Evolutionary conservation across 2,888 invertebrate genomes (phyloP).

Genomic region (Cylloceria caligata): DNA sequence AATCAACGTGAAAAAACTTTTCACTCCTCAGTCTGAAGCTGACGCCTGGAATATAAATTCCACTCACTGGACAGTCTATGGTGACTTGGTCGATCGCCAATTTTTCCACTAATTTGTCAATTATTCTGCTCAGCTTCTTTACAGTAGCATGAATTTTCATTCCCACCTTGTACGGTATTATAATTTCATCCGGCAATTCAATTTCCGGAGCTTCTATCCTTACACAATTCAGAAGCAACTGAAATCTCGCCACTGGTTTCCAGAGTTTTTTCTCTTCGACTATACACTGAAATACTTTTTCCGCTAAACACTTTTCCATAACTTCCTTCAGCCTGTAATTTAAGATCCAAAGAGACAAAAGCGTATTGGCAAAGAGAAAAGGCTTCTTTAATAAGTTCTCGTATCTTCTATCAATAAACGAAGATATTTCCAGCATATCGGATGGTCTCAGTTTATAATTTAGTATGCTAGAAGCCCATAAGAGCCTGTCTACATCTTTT

Average conservation of each 20-base stretch:
- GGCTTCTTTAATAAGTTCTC: conserved; percentile 76
- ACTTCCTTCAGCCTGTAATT: conserved; percentile 76
- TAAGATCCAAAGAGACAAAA: conserved; percentile 84
- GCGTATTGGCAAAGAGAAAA: conserved; percentile 79
- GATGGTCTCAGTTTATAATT: conserved; percentile 73
- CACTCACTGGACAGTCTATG: conserved; percentile 71
- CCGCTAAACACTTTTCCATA: conserved; percentile 53
- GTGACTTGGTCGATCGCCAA: conserved; percentile 76
- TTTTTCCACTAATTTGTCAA: conserved; percentile 72
- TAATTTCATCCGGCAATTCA: conserved; percentile 76
- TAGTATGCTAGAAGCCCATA: conserved; percentile 83
- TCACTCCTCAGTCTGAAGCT: conserved; percentile 52
- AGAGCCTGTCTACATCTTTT: conserved; percentile 85
- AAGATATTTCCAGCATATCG: conserved; percentile 71
- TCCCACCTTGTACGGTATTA: conserved; percentile 64
- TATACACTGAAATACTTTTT: conserved; percentile 48
- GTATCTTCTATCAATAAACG: conserved; percentile 35
- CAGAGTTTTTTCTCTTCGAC: conserved; percentile 56
- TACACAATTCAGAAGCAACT: conserved; percentile 82
- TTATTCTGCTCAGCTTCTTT: conserved; percentile 73
- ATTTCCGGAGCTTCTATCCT: conserved; percentile 81
- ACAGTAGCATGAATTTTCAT: conserved; percentile 75
- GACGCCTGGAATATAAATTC: conserved; percentile 70
- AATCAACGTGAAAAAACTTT: conserved; percentile 82
- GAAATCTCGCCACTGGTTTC: conserved; percentile 76